Percentiles rank a stretch among this genome's conserved stretches.
Evolutionary conservation across 1,140 invertebrate genomes (phyloP).

Genomic region (Penaeus vannamei): DNA sequence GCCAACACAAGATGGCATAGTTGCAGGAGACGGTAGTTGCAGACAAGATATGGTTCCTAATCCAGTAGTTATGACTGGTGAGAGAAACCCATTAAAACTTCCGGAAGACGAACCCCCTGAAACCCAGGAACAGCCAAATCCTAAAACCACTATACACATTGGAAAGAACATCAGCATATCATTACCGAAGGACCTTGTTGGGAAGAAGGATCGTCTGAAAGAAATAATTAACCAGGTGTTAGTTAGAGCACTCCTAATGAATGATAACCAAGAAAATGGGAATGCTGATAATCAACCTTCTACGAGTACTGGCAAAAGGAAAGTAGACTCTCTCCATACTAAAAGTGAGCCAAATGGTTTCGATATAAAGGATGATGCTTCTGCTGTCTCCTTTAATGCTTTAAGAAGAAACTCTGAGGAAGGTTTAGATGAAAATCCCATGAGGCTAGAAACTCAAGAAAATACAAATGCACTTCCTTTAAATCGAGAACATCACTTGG

Average conservation of each 20-base stretch:
- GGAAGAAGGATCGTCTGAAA: constrained; percentile 63
- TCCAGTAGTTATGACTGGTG: background rate
- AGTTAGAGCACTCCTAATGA: constrained; percentile 63
- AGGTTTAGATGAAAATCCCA: constrained; percentile 35
- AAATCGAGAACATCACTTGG: constrained; percentile 35
- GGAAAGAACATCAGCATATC: constrained; percentile 66
- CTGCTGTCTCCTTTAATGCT: constrained; percentile 21
- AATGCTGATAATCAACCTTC: constrained; percentile 34
- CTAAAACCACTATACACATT: constrained; percentile 59
- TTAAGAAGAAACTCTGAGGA: constrained; percentile 30
- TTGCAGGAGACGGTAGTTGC: background rate
- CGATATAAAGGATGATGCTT: constrained; percentile 31
- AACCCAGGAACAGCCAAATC: background rate
- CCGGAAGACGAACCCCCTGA: background rate
- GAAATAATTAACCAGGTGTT: constrained; percentile 66
- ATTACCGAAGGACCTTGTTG: constrained; percentile 61
- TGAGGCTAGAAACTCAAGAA: constrained; percentile 36
- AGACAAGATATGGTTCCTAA: constrained; percentile 30
- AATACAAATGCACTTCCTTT: constrained; percentile 18
- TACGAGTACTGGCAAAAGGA: constrained; percentile 39
- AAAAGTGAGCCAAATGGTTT: constrained; percentile 35
- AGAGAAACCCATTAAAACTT: constrained; percentile 14
- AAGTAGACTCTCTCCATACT: background rate
- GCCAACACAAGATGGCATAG: constrained; percentile 4
- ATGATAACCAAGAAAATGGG: constrained; percentile 54